These are phyloP conservation scores for Abramis brama DNA, from an alignment of 2,113 vertebrate genomes.

Conservation along the genomic window DNA sequence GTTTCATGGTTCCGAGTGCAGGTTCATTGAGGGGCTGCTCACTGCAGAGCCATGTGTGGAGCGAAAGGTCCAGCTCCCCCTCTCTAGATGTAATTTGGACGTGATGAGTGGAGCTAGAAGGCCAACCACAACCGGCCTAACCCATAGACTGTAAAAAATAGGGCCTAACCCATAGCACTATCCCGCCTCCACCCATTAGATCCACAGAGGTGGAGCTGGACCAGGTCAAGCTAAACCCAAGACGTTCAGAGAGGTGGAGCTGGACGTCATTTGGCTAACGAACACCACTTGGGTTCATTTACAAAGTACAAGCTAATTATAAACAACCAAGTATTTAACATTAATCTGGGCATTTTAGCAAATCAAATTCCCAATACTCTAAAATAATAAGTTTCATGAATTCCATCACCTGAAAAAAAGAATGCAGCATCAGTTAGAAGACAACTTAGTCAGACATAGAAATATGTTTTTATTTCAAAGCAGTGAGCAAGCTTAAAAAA, in stretches of 20 bases:
- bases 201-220: too few species aligned
- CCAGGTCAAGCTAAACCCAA: too few species aligned
- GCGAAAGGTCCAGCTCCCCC: too few species aligned
- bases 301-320: background rate
- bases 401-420: background rate
- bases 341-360: background rate
- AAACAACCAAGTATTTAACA: background rate
- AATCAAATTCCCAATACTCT: background rate
- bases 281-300: background rate
- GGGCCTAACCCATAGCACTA: too few species aligned
- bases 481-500: constrained; percentile 32
- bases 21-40: background rate
- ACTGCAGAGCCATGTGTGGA: too few species aligned
- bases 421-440: background rate
- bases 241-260: too few species aligned
- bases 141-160: too few species aligned
- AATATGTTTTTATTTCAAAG: constrained; percentile 45
- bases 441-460: constrained; percentile 23
- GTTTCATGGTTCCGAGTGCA: constrained; percentile 38
- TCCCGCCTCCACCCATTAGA: too few species aligned
- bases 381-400: background rate
- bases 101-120: too few species aligned
- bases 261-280: too few species aligned
- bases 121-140: too few species aligned
- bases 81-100: too few species aligned